Conservation (phyloP, 2,113 vertebrate species). For the Perognathus longimembris region DNA sequence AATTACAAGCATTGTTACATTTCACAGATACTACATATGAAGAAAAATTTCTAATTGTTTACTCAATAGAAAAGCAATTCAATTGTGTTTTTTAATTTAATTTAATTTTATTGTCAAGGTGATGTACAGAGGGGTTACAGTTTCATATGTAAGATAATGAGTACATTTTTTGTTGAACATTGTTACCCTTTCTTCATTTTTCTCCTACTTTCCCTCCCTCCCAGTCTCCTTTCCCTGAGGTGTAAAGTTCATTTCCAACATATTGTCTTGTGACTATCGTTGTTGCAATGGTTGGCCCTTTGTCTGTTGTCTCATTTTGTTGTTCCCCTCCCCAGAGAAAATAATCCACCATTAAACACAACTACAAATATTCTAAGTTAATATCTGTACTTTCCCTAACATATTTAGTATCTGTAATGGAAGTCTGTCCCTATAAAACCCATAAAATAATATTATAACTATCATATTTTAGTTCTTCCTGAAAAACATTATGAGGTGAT, state of each 20-base stretch:
- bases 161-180: too few relatives aligned
- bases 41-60: background rate
- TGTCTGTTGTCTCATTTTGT: too few relatives aligned
- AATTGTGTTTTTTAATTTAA: constrained; percentile 39
- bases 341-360: constrained; percentile 32
- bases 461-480: background rate
- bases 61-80: constrained; percentile 26
- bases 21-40: background rate
- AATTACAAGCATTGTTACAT: constrained; percentile 9
- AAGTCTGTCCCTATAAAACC: constrained; percentile 19
- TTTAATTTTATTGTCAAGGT: too few relatives aligned
- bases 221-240: too few relatives aligned
- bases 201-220: too few relatives aligned
- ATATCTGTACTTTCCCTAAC: background rate
- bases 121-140: too few relatives aligned
- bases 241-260: too few relatives aligned
- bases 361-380: background rate
- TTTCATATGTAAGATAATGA: too few relatives aligned
- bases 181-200: too few relatives aligned
- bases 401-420: constrained; percentile 19
- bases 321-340: too few relatives aligned
- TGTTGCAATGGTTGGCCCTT: too few relatives aligned
- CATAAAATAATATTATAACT: background rate
- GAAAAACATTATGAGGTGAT: background rate
- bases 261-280: too few relatives aligned